Percentiles rank a stretch among this genome's conserved stretches.
Evolutionary conservation across 2,797 vertebrate genomes (phyloP).

Genomic region (Remorina albescens): DNA sequence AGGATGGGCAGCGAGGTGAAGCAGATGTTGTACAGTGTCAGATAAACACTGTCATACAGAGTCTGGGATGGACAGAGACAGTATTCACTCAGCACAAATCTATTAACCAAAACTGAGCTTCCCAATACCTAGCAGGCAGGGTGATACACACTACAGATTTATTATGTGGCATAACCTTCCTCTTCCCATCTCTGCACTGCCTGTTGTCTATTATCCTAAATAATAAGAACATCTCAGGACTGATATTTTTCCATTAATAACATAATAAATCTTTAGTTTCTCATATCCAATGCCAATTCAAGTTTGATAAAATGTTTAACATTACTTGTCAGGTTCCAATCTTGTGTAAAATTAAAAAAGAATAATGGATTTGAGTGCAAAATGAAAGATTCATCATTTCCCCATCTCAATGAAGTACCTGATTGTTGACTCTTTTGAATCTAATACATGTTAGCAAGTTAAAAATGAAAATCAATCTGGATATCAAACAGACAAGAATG

Average conservation of each 20-base stretch:
- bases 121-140: neutral
- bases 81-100: constrained; percentile 32
- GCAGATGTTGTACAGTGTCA: constrained; percentile 99
- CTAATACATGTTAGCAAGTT: neutral
- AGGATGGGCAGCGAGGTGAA: constrained; percentile 99
- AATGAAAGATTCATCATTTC: too few species aligned
- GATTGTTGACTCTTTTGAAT: neutral
- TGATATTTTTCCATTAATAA: neutral
- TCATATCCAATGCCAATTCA: neutral
- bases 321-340: neutral
- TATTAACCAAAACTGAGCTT: constrained; percentile 10
- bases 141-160: neutral
- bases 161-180: neutral
- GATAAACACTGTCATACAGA: constrained; percentile 97
- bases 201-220: neutral
- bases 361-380: too few species aligned
- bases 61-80: constrained; percentile 85
- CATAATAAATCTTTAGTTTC: neutral
- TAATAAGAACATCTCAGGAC: too few species aligned
- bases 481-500: neutral
- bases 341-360: too few species aligned
- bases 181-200: neutral
- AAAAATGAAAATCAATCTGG: neutral
- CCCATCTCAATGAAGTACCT: neutral
- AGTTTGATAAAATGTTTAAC: neutral